phyloP scores from a whole-genome alignment of 2,113 vertebrate genomes.

The Austrofundulus limnaeus region DNA sequence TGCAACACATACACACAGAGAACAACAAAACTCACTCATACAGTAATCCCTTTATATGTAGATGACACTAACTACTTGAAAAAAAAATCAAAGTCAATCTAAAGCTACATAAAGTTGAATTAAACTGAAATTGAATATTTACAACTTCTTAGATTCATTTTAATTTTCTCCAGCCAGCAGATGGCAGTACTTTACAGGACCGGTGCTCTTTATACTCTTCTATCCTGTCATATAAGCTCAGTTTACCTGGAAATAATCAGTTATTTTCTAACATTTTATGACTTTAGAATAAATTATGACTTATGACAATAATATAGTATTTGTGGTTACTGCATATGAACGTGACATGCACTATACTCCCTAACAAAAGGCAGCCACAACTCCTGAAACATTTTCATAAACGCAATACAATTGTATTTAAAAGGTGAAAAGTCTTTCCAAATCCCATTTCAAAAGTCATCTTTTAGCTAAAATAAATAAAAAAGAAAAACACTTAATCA shows the following conservation, averaged over 20 bases:
- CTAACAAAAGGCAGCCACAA: too few relatives aligned
- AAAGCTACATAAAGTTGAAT: not conserved
- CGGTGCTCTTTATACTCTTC: not conserved
- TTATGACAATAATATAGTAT: too few relatives aligned
- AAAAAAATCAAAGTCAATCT: not conserved
- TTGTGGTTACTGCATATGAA: too few relatives aligned
- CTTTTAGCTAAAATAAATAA: too few relatives aligned
- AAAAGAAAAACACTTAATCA: too few relatives aligned
- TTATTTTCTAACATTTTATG: not conserved
- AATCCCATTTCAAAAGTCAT: too few relatives aligned
- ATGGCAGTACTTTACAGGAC: slow-evolving; percentile 71
- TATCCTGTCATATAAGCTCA: not conserved
- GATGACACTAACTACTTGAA: not conserved
- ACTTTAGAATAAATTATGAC: not conserved
- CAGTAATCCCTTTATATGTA: not conserved
- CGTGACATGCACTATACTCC: too few relatives aligned
- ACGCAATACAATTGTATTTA: too few relatives aligned
- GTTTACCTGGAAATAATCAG: not conserved
- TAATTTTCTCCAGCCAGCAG: slow-evolving; percentile 57
- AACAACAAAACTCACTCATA: not conserved
- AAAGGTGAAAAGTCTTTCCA: too few relatives aligned
- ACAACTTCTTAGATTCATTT: too few relatives aligned
- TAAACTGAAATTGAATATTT: too few relatives aligned
- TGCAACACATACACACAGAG: not conserved
- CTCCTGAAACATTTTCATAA: too few relatives aligned